These are phyloP conservation scores for Campylomormyrus tamandua DNA, from an alignment of 2,113 vertebrate genomes.

Conservation along the genomic window DNA sequence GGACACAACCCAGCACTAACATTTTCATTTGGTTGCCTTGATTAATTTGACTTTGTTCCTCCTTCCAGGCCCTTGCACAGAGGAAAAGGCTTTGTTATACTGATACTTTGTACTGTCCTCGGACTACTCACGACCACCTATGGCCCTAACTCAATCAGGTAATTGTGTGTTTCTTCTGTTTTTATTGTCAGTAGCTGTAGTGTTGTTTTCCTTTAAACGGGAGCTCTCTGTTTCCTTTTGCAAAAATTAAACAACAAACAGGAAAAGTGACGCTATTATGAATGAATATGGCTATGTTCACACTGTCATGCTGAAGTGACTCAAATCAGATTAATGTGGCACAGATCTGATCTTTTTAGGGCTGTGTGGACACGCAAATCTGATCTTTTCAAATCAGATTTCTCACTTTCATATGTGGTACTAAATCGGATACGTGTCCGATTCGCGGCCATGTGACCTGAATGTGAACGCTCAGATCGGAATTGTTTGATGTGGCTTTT, in stretches of 20 bases:
- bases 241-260: background rate
- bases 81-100: background rate
- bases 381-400: too few species aligned
- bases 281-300: background rate
- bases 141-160: slow-evolving; percentile 18
- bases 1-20: background rate
- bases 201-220: background rate
- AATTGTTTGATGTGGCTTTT: too few species aligned
- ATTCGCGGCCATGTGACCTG: too few species aligned
- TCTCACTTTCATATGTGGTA: too few species aligned
- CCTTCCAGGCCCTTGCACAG: slow-evolving; percentile 23
- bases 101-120: slow-evolving; percentile 6
- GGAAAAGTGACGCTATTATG: background rate
- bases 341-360: too few species aligned
- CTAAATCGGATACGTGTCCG: too few species aligned
- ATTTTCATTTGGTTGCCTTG: background rate
- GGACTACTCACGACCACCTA: slow-evolving; percentile 17
- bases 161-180: background rate
- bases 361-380: too few species aligned
- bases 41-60: background rate
- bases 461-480: too few species aligned
- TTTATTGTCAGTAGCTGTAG: background rate
- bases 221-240: background rate
- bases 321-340: too few species aligned
- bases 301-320: too few species aligned